These are phyloP conservation scores for Limnephilus rhombicus DNA, from an alignment of 2,888 invertebrate genomes.

Conservation along the genomic window DNA sequence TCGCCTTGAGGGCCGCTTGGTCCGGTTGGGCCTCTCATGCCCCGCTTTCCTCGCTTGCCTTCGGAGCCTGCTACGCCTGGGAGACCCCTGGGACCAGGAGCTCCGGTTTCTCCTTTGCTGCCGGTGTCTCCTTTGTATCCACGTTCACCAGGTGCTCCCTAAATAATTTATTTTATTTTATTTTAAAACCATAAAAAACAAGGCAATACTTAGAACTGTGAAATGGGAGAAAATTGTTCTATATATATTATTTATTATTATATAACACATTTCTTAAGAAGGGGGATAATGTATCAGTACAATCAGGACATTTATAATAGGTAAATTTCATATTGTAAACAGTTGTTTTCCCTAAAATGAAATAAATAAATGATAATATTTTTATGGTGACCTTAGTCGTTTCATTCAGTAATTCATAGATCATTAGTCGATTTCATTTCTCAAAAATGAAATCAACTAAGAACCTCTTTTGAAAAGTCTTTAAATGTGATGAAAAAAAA, in stretches of 20 bases:
- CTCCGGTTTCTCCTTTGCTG: slow-evolving; percentile 86
- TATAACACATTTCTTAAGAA: too few species aligned
- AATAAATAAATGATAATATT: slow-evolving; percentile 67
- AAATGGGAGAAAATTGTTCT: too few species aligned
- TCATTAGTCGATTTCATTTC: too few species aligned
- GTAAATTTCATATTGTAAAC: too few species aligned
- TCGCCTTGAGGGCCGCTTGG: slow-evolving; percentile 85
- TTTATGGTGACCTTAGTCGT: too few species aligned
- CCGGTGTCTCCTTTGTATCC: slow-evolving; percentile 90
- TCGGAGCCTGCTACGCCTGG: slow-evolving; percentile 87
- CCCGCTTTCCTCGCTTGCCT: slow-evolving; percentile 90
- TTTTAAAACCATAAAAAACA: neutral
- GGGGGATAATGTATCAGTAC: neutral
- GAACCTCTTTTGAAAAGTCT: too few species aligned
- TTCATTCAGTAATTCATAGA: too few species aligned
- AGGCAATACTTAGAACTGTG: too few species aligned
- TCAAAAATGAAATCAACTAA: too few species aligned
- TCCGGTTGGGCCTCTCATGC: slow-evolving; percentile 87
- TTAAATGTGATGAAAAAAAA: too few species aligned
- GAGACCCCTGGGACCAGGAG: slow-evolving; percentile 85
- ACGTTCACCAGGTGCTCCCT: slow-evolving; percentile 88
- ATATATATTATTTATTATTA: too few species aligned
- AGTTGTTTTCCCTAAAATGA: neutral
- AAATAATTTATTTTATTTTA: slow-evolving; percentile 34
- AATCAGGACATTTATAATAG: too few species aligned